Base-by-base conservation (phyloP, 1,140 invertebrate species). In the Drosophila watanabei region DNA sequence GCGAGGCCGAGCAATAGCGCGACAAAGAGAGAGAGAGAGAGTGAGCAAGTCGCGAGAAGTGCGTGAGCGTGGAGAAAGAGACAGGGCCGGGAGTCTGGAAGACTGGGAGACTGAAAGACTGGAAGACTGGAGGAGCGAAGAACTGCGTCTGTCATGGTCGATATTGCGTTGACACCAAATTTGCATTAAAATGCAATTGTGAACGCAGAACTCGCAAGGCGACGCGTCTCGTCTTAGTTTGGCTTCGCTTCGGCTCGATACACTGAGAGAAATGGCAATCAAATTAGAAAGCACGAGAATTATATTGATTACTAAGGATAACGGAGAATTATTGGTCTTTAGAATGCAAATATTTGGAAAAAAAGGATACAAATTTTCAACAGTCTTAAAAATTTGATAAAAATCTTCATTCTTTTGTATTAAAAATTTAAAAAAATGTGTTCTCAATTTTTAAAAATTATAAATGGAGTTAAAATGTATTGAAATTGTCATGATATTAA, bases 101-200 rank as follows among this genome's bases (percentile, higher is more conserved):
- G 54, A 20, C 66, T n/a, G 51, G 39, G 18, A 13, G 60, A 56
- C 51, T 48, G 64, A 28, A 59, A 48, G 57, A 62, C 43, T 30
- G 41, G 37, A 18, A 41, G 61, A 48, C 46, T 49, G 63, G 37
- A 41, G 32, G 62, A 49, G 76, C 71, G 69, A 37, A 56, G 52
- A 56, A 63, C 49, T 63, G 66, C 66, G 75, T 61, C 87, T 91
- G 87, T 91, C 86, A 90, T 90, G 86, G 86, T 90, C 86, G 86
- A 90, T 90, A 90, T 90, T 90, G 86, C 86, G 86, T 90, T 90
- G 86, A 90, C 86, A 90, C 86, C 82, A 86, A 90, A 90, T 90
- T 90, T 90, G 86, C 86, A 90, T 90, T 90, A 90, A 90, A 90
- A 90, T 86, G 83, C 83, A 87, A 87, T 87, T 87, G 70, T 73